Percentiles rank a stretch among this genome's conserved stretches.
Evolutionary conservation across 2,888 invertebrate species (phyloP).

Genomic region (Mycalesis mineus): DNA sequence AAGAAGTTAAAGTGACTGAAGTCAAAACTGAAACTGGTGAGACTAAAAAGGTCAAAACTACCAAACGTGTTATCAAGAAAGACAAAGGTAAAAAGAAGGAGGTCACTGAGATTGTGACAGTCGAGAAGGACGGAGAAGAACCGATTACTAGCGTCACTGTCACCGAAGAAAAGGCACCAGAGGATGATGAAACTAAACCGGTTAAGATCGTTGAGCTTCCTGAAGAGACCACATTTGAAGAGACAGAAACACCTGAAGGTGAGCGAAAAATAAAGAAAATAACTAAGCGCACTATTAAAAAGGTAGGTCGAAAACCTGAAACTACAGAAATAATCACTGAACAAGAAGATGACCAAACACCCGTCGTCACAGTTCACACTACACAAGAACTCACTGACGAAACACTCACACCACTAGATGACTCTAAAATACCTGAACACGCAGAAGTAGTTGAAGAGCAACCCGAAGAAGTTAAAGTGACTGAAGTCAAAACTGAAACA

Average conservation of each 20-base stretch:
- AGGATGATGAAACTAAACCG: neutral
- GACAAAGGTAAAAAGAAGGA: slow-evolving; percentile 13
- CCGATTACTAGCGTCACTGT: neutral
- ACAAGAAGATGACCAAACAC: slow-evolving; percentile 24
- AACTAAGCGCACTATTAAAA: slow-evolving; percentile 25
- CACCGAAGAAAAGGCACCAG: slow-evolving; percentile 35
- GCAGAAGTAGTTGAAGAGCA: slow-evolving; percentile 38
- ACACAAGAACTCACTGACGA: slow-evolving; percentile 6
- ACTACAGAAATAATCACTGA: slow-evolving; percentile 33
- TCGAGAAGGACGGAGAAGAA: neutral
- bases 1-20: slow-evolving; percentile 24
- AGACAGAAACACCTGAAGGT: slow-evolving; percentile 37
- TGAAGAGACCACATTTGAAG: slow-evolving; percentile 16
- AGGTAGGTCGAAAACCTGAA: slow-evolving; percentile 34
- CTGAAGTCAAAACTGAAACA: slow-evolving; percentile 50
- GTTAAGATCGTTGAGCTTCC: neutral
- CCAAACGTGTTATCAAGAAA: slow-evolving; percentile 26
- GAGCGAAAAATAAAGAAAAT: slow-evolving; percentile 37
- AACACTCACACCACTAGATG: slow-evolving; percentile 26
- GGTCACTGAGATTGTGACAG: slow-evolving; percentile 14
- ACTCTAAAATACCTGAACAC: slow-evolving; percentile 25
- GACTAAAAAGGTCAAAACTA: slow-evolving; percentile 36
- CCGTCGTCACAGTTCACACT: slow-evolving; percentile 33
- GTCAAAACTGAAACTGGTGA: slow-evolving; percentile 10
- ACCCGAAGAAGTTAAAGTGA: slow-evolving; percentile 40